phyloP scores from a whole-genome alignment of 2,113 vertebrate genomes.

The Myrmecophaga tridactyla region DNA sequence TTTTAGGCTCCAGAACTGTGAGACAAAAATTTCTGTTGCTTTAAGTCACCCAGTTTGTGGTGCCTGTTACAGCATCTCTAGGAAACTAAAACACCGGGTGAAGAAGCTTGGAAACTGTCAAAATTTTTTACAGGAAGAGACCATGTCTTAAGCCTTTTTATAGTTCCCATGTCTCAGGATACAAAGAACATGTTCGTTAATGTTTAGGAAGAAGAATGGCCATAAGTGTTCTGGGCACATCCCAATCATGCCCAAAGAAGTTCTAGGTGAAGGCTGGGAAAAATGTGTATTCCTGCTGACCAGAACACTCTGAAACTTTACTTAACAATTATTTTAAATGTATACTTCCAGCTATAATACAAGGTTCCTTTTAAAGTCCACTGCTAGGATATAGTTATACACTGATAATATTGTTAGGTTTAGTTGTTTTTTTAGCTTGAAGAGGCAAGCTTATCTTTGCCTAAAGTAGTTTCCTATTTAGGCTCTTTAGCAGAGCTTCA shows the following conservation, averaged over 20 bases:
- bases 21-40: no score
- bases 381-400: not conserved
- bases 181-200: not conserved
- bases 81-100: no score
- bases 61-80: no score
- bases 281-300: not conserved
- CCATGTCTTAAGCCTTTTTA: not conserved
- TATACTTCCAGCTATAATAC: not conserved
- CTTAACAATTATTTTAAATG: slow-evolving; percentile 18
- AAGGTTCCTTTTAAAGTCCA: not conserved
- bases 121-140: not conserved
- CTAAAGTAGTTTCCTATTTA: not conserved
- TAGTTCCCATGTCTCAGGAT: not conserved
- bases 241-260: not conserved
- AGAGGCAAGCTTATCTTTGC: not conserved
- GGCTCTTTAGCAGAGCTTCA: not conserved
- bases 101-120: not conserved
- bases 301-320: not conserved
- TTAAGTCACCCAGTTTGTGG: no score
- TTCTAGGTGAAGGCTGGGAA: not conserved
- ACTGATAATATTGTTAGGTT: not conserved
- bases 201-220: slow-evolving; percentile 24
- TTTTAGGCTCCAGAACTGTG: no score
- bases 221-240: not conserved
- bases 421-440: not conserved